A percentile compares a stretch with the other conserved stretches of the same genome.
Conservation (phyloP, 1,140 invertebrate species). For the Orchesella cincta region DNA sequence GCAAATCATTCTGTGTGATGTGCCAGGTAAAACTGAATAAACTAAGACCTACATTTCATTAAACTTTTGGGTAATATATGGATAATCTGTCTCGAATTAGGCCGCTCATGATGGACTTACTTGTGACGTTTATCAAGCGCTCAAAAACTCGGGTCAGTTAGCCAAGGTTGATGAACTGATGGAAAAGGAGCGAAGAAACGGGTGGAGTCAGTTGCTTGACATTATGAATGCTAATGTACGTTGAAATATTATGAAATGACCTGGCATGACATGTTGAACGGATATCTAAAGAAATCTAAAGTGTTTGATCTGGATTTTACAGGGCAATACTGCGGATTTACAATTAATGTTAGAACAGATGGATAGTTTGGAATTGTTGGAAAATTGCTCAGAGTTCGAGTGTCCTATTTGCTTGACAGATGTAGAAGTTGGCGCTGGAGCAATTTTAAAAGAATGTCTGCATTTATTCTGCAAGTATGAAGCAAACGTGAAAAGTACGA, state of each 20-base stretch:
- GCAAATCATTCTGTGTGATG: slow-evolving; percentile 7
- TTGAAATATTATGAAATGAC: not conserved
- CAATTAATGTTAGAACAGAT: slow-evolving; percentile 22
- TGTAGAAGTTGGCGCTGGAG: slow-evolving; percentile 56
- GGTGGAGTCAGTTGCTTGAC: not conserved
- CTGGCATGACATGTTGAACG: not conserved
- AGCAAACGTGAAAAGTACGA: not conserved
- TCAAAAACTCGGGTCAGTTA: not conserved
- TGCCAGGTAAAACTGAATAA: not conserved
- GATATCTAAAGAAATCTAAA: not conserved
- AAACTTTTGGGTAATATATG: not conserved
- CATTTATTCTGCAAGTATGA: slow-evolving; percentile 33
- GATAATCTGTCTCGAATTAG: not conserved
- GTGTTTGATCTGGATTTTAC: not conserved
- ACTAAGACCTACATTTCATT: not conserved
- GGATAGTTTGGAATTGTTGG: slow-evolving; percentile 47
- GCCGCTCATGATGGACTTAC: slow-evolving; percentile 19
- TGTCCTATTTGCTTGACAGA: slow-evolving; percentile 61
- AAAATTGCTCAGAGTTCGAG: slow-evolving; percentile 55
- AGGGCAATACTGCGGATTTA: no score
- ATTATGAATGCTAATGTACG: not conserved
- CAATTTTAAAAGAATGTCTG: slow-evolving; percentile 52
- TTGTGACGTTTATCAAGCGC: not conserved
- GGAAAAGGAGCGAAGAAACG: not conserved
- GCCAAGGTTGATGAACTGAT: not conserved